Base-by-base conservation (phyloP, 2,888 invertebrate species). In the Plebejus anna region DNA sequence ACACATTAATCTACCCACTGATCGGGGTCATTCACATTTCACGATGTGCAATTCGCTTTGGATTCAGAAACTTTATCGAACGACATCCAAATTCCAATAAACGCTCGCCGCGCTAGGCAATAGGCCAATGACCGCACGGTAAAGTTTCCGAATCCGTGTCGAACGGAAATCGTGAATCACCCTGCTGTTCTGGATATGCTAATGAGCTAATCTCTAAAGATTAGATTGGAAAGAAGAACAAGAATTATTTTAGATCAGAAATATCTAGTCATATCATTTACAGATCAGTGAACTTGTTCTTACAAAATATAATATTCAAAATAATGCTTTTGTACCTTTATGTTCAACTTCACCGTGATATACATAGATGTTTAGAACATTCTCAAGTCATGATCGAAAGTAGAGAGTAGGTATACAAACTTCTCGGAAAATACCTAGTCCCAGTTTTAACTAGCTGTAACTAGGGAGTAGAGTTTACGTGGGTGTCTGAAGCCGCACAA, bases 1-100 rank as follows among this genome's bases (percentile, higher is more conserved):
- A 90, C 89, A 88, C 88, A 83, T 86, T 90, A 89, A 87, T 88
- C 91, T 91, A 90, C 89, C 89, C 88, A 55, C 55, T 13, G 16
- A 16, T 55, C 55, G 13, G 55, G 55, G 55, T 55, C 13, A 55
- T 55, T 16, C 55, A 22, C 22, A 22, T 22, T 22, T 22, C 22
- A 55, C 55, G 55, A 55, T 55, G 55, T 16, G 55, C 55, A 4
- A 55, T 55, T 55, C 55, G 11, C 13, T 55, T 13, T 9, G 16
- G 16, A 55, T 55, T 55, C 13, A 16, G 55, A 55, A 55, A 55
- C 16, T 55, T 9, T 1, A 55, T 7, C 42, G 42, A 5, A 4
- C 42, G 42, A 42, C 6, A 51, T 55, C 55, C 22, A 22, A 22
- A 22, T 22, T 22, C 22, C 13, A 55, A 13, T 55, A 55, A 55